A percentile compares a stretch with the other conserved stretches of the same genome.
phyloP scores from a whole-genome alignment of 2,113 vertebrate genomes.

The Eidolon helvum region DNA sequence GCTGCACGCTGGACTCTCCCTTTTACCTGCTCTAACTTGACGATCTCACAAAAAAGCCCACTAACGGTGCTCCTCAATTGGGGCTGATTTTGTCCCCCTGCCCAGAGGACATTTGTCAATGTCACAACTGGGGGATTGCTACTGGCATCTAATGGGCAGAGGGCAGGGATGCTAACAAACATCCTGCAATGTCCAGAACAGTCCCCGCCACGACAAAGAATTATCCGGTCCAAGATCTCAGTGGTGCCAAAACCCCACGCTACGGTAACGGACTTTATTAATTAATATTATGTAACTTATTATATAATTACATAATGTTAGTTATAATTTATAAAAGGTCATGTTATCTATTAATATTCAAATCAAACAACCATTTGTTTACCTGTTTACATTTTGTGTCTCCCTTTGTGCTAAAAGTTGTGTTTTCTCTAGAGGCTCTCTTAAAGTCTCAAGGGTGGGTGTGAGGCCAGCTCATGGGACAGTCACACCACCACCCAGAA shows the following conservation, averaged over 20 bases:
- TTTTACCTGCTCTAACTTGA: neutral
- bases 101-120: neutral
- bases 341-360: neutral
- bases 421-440: neutral
- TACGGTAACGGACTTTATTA: rapidly evolving
- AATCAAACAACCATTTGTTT: neutral
- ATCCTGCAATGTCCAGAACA: rapidly evolving
- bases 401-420: neutral
- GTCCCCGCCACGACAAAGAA: neutral
- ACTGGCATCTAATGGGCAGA: neutral
- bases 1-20: neutral
- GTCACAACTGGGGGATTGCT: neutral
- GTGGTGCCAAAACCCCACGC: neutral
- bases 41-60: neutral
- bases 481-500: neutral
- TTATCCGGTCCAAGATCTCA: neutral
- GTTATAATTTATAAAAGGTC: neutral
- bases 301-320: neutral
- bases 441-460: rapidly evolving
- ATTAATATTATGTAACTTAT: neutral
- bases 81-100: neutral
- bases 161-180: neutral
- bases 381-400: neutral
- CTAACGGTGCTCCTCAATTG: neutral
- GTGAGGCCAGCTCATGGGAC: neutral